Conservation (phyloP, 2,797 vertebrate genomes). For the Sebastes steindachneri region DNA sequence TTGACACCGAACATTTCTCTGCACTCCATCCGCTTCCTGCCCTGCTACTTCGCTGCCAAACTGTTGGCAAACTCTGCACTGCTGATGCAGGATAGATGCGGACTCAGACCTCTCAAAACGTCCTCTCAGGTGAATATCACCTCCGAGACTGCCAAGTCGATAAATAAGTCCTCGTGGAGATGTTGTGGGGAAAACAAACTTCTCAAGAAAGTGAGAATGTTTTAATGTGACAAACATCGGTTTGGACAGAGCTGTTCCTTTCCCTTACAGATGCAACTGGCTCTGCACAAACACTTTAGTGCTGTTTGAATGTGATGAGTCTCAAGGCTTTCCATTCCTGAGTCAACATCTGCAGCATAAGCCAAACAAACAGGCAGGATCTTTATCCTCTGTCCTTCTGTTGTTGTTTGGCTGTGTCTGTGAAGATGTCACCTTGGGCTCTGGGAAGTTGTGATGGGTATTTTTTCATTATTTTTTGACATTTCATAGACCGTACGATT, state of each 20-base stretch:
- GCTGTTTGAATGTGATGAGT: not conserved
- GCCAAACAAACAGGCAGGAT: conserved; percentile 11
- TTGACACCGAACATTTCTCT: conserved; percentile 27
- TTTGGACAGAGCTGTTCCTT: conserved; percentile 22
- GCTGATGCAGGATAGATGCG: conserved; percentile 4
- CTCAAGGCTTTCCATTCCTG: conserved; percentile 1
- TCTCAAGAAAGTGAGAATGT: conserved; percentile 7
- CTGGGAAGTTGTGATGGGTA: not conserved
- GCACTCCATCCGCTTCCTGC: conserved; percentile 13
- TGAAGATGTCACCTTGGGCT: not conserved
- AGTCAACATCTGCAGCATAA: not conserved
- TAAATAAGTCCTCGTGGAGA: conserved; percentile 13
- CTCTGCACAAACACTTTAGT: conserved; percentile 10
- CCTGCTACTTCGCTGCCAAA: not conserved
- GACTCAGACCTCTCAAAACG: conserved; percentile 28
- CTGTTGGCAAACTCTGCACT: conserved; percentile 1
- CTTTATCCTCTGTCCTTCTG: not conserved
- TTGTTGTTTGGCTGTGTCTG: not conserved
- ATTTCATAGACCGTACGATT: not conserved
- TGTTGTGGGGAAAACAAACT: conserved; percentile 10
- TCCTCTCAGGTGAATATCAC: conserved; percentile 40
- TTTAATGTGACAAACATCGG: conserved; percentile 18
- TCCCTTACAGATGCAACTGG: not conserved
- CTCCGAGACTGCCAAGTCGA: not conserved
- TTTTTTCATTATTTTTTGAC: not conserved